These are phyloP conservation scores for Bagarius yarrelli DNA, from an alignment of 2,113 vertebrate species.

Conservation along the genomic window DNA sequence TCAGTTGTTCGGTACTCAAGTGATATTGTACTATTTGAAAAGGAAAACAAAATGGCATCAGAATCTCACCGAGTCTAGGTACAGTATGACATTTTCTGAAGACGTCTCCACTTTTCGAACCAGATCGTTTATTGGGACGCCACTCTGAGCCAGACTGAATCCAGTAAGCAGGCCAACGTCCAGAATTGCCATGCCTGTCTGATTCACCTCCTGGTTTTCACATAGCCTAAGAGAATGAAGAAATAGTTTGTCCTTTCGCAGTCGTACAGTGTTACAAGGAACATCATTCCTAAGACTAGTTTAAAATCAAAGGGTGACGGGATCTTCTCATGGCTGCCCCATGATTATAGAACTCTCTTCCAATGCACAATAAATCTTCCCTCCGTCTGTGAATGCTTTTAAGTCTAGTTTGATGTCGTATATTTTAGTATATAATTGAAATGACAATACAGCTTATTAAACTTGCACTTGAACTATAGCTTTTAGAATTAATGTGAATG, in stretches of 20 bases:
- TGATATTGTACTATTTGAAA: background rate
- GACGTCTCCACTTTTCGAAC: constrained; percentile 78
- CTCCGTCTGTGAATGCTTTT: too few species aligned
- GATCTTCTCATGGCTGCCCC: too few species aligned
- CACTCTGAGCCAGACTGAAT: constrained; percentile 67
- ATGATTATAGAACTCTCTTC: too few species aligned
- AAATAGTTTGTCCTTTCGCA: background rate
- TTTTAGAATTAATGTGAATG: too few species aligned
- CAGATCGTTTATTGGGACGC: constrained; percentile 54
- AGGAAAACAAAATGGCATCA: background rate
- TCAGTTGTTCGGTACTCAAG: background rate
- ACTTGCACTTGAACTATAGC: too few species aligned
- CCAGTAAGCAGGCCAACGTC: constrained; percentile 85
- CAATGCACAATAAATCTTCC: too few species aligned
- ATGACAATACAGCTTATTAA: too few species aligned
- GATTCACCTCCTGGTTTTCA: constrained; percentile 49
- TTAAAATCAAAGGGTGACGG: too few species aligned
- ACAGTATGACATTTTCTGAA: constrained; percentile 80
- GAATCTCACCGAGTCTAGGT: constrained; percentile 85
- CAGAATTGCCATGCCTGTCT: constrained; percentile 85
- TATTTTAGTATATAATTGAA: too few species aligned
- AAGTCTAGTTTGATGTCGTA: too few species aligned
- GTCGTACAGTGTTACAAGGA: background rate
- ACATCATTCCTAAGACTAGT: background rate
- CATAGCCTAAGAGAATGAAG: constrained; percentile 68